Percentiles rank a stretch among this genome's conserved stretches.
Evolutionary conservation across 2,113 vertebrate species (phyloP).

Genomic region (Misgurnus anguillicaudatus): DNA sequence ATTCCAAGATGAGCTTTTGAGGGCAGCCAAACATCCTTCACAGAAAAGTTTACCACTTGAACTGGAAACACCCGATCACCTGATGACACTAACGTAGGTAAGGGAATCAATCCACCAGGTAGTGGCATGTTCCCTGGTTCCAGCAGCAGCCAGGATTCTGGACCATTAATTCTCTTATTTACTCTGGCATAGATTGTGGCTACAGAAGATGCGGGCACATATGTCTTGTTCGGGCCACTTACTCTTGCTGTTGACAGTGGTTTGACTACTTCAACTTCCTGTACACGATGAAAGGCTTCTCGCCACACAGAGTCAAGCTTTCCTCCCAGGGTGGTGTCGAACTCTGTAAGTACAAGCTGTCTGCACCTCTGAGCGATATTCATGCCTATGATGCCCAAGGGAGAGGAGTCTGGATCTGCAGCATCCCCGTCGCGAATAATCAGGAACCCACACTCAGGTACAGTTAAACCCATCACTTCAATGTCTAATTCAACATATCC

Average conservation of each 20-base stretch:
- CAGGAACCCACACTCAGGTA: neutral
- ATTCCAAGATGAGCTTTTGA: conserved; percentile 20
- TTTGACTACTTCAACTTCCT: neutral
- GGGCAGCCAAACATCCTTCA: conserved; percentile 38
- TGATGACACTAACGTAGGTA: conserved; percentile 14
- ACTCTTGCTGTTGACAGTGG: conserved; percentile 1
- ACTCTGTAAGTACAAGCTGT: conserved; percentile 21
- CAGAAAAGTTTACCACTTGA: conserved; percentile 22
- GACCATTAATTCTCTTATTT: too few species aligned
- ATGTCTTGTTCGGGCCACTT: neutral
- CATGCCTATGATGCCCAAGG: conserved; percentile 33
- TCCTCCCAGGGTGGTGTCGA: neutral
- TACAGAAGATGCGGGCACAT: conserved; percentile 32
- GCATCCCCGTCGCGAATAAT: neutral
- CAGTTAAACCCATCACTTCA: conserved; percentile 25
- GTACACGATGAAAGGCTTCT: neutral
- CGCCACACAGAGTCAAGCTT: conserved; percentile 8
- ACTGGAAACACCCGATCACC: neutral
- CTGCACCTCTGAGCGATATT: conserved; percentile 31
- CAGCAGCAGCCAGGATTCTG: neutral
- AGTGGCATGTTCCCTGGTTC: conserved; percentile 23
- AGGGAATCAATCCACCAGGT: neutral
- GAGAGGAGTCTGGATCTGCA: neutral
- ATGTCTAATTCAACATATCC: conserved; percentile 42
- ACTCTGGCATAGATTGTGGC: neutral